Base-by-base conservation (phyloP, 2,888 invertebrate genomes). In the Epirrhoe alternata region DNA sequence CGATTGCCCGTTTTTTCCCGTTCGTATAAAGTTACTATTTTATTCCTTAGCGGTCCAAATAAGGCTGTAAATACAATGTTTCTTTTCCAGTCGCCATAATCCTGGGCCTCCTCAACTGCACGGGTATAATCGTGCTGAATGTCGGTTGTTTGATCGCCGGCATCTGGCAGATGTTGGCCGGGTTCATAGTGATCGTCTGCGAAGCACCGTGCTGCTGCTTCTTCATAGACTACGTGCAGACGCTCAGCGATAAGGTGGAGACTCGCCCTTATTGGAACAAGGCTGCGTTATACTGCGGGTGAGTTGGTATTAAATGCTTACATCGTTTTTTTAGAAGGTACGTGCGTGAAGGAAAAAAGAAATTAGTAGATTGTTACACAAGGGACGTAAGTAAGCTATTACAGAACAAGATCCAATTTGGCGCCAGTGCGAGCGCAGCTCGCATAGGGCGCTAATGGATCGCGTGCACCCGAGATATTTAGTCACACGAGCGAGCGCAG, bases 171-270 rank as follows among this genome's bases (percentile, higher is more conserved):
- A 97, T 98, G 95, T 81, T 98, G 70, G 96, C 97, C 70, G 99
- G 98, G 49, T 98, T 99, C 90, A 82, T 97, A 70, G 96, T 98
- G 69, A 94, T 98, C 76, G 95, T 97, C 52, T 95, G 99, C 80
- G 99, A 99, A 92, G 99, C 99, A 49, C 99, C 99, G 0, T 99
- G 98, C 87, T 99, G 99, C 92, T 99, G 99, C 91, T 95, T 98
- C 92, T 99, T 98, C 92, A 95, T 99, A 73, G 99, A 99, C 84
- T 97, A 97, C 93, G 98, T 99, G 64, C 97, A 98, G 90, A 95
- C 95, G 69, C 93, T 98, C 61, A 97, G 97, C 66, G 96, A 96
- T 80, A 96, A 95, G 92, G 95, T 97, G 61, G 98, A 99, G 79
- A 93, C 94, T 61, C 95, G 97, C 74, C 98, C 98, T 0, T 95